These are phyloP conservation scores for Stercorarius parasiticus DNA, from an alignment of 2,113 vertebrate species.

Conservation along the genomic window DNA sequence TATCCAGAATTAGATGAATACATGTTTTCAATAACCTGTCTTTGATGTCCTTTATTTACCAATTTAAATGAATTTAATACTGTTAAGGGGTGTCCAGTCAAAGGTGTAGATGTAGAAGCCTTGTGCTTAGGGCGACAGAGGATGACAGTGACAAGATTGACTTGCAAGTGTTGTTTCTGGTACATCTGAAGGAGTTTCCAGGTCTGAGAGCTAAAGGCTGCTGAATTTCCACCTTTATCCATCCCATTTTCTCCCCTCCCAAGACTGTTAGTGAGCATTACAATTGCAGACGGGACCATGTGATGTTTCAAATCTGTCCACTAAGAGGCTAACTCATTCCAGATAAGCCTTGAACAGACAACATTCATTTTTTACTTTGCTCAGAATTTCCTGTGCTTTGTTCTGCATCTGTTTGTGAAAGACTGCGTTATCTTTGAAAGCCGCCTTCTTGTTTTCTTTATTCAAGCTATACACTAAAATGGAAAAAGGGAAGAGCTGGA, in stretches of 20 bases:
- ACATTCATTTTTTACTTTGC: constrained; percentile 49
- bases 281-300: rapidly evolving
- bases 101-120: neutral
- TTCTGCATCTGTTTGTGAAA: constrained; percentile 62
- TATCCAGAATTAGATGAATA: neutral
- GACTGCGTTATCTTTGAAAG: constrained; percentile 19
- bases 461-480: constrained; percentile 24
- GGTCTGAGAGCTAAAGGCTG: neutral
- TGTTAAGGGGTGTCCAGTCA: neutral
- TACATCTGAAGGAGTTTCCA: neutral
- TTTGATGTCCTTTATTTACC: neutral
- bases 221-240: neutral
- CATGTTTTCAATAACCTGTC: neutral
- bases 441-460: constrained; percentile 58
- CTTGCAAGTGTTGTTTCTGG: neutral
- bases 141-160: neutral
- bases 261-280: neutral
- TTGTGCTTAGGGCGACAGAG: neutral
- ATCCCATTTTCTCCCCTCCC: neutral
- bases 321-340: constrained; percentile 52
- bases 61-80: neutral
- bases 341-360: constrained; percentile 52
- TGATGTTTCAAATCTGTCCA: constrained; percentile 51
- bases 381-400: constrained; percentile 67
- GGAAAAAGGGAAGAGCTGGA: constrained; percentile 60